Evolutionary conservation across 2,797 vertebrate species (phyloP).

Genomic region (Chelonia mydas): DNA sequence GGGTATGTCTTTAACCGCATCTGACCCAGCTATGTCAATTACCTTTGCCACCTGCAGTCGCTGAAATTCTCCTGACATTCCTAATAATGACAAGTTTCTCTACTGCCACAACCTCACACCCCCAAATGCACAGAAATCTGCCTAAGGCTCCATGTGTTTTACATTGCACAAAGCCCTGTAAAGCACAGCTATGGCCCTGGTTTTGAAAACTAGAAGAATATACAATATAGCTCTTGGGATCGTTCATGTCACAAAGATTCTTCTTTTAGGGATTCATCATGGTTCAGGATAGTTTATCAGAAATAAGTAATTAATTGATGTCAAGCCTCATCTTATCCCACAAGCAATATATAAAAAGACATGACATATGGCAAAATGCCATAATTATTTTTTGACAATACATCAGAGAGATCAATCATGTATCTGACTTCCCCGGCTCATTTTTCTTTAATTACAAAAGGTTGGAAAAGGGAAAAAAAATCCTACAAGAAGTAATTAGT

Average conservation of each 20-base stretch:
- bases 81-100: neutral
- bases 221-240: neutral
- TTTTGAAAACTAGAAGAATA: slow-evolving; percentile 4
- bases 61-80: neutral
- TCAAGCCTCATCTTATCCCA: slow-evolving; percentile 44
- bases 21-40: neutral
- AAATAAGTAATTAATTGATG: slow-evolving; percentile 61
- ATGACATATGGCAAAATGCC: slow-evolving; percentile 22
- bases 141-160: neutral
- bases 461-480: slow-evolving; percentile 44
- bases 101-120: neutral
- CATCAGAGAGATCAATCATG: slow-evolving; percentile 27
- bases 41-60: too few species aligned
- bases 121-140: neutral
- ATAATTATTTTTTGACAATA: slow-evolving; percentile 60
- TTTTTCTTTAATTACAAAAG: slow-evolving; percentile 53
- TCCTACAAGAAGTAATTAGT: slow-evolving; percentile 13
- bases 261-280: neutral
- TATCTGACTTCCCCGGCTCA: slow-evolving; percentile 45
- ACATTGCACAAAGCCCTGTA: neutral
- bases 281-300: slow-evolving; percentile 33
- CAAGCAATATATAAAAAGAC: slow-evolving; percentile 42
- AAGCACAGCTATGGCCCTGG: rapidly evolving
- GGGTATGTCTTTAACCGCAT: neutral
- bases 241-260: neutral